Percentiles rank a stretch among this genome's conserved stretches.
These are phyloP conservation scores for Cromileptes altivelis DNA, from an alignment of 2,113 vertebrate species.

Conservation along the genomic window DNA sequence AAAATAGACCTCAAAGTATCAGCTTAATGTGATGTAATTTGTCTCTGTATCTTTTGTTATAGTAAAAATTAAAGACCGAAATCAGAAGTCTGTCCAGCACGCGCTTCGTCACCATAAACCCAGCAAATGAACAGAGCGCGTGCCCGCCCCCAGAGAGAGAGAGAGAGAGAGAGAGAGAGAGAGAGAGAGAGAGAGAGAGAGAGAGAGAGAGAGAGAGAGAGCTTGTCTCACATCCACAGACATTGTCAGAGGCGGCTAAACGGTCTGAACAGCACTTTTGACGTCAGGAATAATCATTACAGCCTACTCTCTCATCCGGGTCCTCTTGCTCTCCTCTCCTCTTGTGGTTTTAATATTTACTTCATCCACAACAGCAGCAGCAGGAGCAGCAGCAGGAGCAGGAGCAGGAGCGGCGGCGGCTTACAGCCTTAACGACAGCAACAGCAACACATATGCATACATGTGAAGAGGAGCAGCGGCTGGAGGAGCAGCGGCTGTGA, in stretches of 20 bases:
- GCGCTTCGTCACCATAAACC: neutral
- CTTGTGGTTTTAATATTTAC: constrained; percentile 59
- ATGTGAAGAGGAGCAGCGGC: constrained; percentile 35
- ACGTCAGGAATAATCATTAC: constrained; percentile 80
- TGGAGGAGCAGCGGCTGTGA: constrained; percentile 23
- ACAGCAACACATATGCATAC: constrained; percentile 16
- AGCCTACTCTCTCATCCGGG: constrained; percentile 80
- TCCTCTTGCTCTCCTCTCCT: constrained; percentile 56
- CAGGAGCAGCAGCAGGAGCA: constrained; percentile 29
- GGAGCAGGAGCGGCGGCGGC: constrained; percentile 16
- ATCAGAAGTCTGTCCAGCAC: neutral
- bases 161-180: constrained; percentile 6
- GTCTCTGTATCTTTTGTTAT: no score
- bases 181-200: constrained; percentile 15
- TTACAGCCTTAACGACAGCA: constrained; percentile 18
- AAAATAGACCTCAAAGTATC: no score
- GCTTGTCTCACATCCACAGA: constrained; percentile 59
- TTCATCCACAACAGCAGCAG: constrained; percentile 47
- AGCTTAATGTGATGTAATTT: no score
- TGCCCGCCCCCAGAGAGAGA: constrained; percentile 24
- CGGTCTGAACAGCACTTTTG: constrained; percentile 76
- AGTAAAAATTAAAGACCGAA: neutral
- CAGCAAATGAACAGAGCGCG: neutral
- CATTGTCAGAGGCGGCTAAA: constrained; percentile 63
- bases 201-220: constrained; percentile 14